Percentiles rank a stretch among this genome's conserved stretches.
phyloP scores from a whole-genome alignment of 2,888 invertebrate species.

The Galeopsomyia nigrocyanea region DNA sequence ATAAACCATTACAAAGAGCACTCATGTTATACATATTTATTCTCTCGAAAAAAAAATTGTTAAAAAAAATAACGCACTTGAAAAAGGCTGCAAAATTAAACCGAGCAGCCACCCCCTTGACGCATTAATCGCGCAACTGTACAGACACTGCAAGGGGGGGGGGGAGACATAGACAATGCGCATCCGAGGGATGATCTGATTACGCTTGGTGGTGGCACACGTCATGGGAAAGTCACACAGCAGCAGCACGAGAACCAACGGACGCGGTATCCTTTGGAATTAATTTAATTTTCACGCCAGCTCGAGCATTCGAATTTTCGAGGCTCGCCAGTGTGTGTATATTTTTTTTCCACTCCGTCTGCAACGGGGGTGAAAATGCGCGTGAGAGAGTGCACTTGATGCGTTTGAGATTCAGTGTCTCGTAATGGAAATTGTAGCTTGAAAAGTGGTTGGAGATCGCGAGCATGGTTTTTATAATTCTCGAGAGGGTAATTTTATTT shows the following conservation, averaged over 20 bases:
- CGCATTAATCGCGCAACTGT: no score
- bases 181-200: conserved; percentile 59
- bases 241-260: not conserved
- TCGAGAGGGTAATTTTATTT: no score
- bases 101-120: conserved; percentile 30
- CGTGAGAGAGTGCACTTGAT: not conserved
- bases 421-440: no score
- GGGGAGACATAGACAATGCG: conserved; percentile 8
- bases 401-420: no score
- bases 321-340: conserved; percentile 44
- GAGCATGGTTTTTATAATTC: no score
- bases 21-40: no score
- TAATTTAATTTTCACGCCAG: conserved; percentile 61
- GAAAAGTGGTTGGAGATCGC: no score
- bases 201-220: conserved; percentile 54
- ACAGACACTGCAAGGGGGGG: conserved; percentile 5
- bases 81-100: not conserved
- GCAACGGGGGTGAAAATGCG: not conserved
- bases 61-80: not conserved
- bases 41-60: not conserved
- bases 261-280: conserved; percentile 52
- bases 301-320: conserved; percentile 29
- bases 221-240: conserved; percentile 68
- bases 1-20: no score
- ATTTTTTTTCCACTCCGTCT: conserved; percentile 7